Evolutionary conservation across 2,888 invertebrate species (phyloP).

Genomic region (Lasioglossum calceatum): DNA sequence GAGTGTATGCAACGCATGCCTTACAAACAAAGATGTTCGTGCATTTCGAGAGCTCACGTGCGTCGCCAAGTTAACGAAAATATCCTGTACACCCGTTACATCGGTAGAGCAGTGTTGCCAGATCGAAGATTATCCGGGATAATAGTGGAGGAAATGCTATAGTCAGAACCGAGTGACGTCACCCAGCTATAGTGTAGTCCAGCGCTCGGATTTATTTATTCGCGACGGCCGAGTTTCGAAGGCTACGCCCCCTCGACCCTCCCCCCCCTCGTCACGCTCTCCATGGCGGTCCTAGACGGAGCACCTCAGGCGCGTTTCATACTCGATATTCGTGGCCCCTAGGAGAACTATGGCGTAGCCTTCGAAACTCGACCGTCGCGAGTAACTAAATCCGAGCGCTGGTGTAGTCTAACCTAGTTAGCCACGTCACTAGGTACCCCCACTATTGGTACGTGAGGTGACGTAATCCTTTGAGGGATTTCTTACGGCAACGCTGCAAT

Average conservation of each 20-base stretch:
- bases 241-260: no score
- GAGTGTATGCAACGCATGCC: constrained; percentile 21
- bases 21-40: constrained; percentile 36
- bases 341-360: no score
- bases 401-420: no score
- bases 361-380: no score
- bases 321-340: no score
- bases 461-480: neutral
- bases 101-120: neutral
- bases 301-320: no score
- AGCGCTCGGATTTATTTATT: no score
- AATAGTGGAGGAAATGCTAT: neutral
- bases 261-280: no score
- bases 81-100: neutral
- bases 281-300: no score
- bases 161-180: neutral
- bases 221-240: no score
- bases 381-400: no score
- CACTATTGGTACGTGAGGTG: neutral
- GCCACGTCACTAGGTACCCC: neutral
- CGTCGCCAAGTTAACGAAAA: constrained; percentile 20
- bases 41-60: constrained; percentile 28
- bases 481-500: neutral
- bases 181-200: neutral
- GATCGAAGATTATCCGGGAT: neutral